Evolutionary conservation across 2,113 vertebrate genomes (phyloP).

Genomic region (Megaleporinus macrocephalus): DNA sequence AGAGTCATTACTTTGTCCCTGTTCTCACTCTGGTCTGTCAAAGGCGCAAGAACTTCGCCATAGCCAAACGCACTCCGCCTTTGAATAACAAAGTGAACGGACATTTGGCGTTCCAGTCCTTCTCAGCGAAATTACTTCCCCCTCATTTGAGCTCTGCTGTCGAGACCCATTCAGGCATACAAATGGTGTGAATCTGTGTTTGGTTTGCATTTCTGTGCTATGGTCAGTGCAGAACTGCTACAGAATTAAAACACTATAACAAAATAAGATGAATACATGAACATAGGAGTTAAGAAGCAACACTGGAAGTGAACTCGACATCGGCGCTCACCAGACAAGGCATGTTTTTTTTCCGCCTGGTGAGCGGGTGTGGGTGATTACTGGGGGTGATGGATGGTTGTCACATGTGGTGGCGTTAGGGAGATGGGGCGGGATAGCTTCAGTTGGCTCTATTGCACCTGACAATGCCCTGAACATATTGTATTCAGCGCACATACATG

Average conservation of each 20-base stretch:
- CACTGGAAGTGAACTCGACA: slow-evolving; percentile 53
- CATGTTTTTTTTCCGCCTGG: neutral
- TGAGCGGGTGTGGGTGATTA: neutral
- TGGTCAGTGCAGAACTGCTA: neutral
- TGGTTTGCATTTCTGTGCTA: neutral
- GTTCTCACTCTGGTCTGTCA: slow-evolving; percentile 46
- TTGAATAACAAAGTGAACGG: slow-evolving; percentile 76
- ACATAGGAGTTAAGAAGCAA: neutral
- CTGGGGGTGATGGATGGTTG: neutral
- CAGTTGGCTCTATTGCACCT: neutral
- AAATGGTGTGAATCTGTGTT: neutral
- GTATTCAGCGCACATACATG: neutral
- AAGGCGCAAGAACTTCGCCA: slow-evolving; percentile 56
- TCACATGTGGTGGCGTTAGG: slow-evolving; percentile 11
- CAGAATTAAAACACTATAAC: neutral
- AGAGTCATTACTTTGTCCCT: slow-evolving; percentile 68
- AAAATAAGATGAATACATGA: neutral
- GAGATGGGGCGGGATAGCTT: neutral
- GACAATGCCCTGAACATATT: slow-evolving; percentile 1
- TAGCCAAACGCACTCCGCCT: slow-evolving; percentile 63
- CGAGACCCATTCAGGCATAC: slow-evolving; percentile 53
- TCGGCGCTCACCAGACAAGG: slow-evolving; percentile 48
- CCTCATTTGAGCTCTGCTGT: slow-evolving; percentile 77
- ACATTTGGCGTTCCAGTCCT: slow-evolving; percentile 77
- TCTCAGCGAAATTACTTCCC: slow-evolving; percentile 76